Base-by-base conservation (phyloP, 2,797 vertebrate genomes). In the Gallirallus australis region DNA sequence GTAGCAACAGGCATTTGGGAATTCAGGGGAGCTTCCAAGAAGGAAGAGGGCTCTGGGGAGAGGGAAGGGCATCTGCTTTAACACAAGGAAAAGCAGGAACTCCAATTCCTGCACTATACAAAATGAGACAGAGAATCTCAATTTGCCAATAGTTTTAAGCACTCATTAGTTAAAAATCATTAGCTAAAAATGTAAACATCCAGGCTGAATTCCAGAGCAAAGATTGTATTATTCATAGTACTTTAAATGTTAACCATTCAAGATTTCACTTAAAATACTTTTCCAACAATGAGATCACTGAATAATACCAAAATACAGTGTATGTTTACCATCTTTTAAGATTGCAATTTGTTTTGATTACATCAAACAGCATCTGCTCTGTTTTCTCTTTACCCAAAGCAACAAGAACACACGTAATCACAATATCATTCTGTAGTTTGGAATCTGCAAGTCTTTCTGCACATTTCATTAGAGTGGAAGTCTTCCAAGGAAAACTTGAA, bases 301-400 rank as follows among this genome's bases (percentile, higher is more conserved):
- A 95, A 94, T 85, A 95, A 90, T 87, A 96, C 25, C 50, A 93
- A 95, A 95, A 93, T 82, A 69, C 27, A 57, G 12, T 42, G 12
- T 70, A 82, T 85, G 65, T 90, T 94, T 95, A 87, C 85, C 64
- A 90, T 90, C 61, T 90, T 94, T 96, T 88, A 95, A 92, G 90
- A 86, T 15, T 52, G 28, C 9, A 69, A 76, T 91, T 95, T 94
- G 68, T 96, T 97, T 95, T 95, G 96, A 92, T 95, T 97, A 89
- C 54, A 88, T 92, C 45, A 91, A 96, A 94, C 82, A 97, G 11
- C 92, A 96, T 96, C 90, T 97, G 92, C 9, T 96, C 60, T 80
- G 77, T 53, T 95, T 96, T 91, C 23, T 86, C 18, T 82, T 81
- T 57, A 92, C 37, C 63, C 79, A 93, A 95, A 95, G 33, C 61